Evolutionary conservation across 2,113 vertebrate genomes (phyloP), one percentile per base, ranked within the genome.

Genomic region (Lucifuga dentata): DNA sequence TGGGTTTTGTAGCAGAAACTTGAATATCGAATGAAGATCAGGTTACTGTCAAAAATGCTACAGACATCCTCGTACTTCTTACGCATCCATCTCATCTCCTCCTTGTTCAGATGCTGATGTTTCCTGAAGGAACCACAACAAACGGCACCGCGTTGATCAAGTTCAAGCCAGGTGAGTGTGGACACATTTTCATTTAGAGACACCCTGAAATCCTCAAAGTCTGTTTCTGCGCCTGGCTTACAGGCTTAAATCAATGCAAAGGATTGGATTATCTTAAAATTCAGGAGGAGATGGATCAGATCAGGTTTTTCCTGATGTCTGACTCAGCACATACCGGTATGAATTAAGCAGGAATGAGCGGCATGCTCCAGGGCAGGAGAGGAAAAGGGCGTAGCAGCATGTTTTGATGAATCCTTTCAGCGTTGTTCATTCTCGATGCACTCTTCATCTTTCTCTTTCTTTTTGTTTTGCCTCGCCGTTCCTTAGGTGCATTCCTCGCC

Each of bases 91-190:
- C 35, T 29, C 33, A 12, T 26, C 9, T 13, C 0, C 17, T 12
- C 41, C 15, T 43, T 10, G 13, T 11, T 15, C 70, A 97, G 95
- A 94, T 96, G 86, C 88, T 96, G 11, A 95, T 97, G 84, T 97
- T 95, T 76, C 94, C 95, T 0, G 95, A 97, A 62, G 95, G 95
- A 49, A 97, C 95, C 50, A 96, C 95, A 1, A 95, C 95, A 2
- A 97, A 96, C 23, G 95, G 95, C 61, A 84, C 62, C 32, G 86
- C 86, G 46, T 89, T 97, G 58, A 91, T 97, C 71, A 96, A 95
- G 75, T 97, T 96, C 83, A 97, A 97, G 73, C 94, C 92, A 8
- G 95, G 95, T 96, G 78, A 90, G 86, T 60, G n/a, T n/a, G n/a
- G n/a, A n/a, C n/a, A n/a, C n/a, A n/a, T n/a, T n/a, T n/a, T n/a